A percentile compares a stretch with the other conserved stretches of the same genome.
phyloP scores from a whole-genome alignment of 2,888 invertebrate genomes.

The Drosophila rellima region DNA sequence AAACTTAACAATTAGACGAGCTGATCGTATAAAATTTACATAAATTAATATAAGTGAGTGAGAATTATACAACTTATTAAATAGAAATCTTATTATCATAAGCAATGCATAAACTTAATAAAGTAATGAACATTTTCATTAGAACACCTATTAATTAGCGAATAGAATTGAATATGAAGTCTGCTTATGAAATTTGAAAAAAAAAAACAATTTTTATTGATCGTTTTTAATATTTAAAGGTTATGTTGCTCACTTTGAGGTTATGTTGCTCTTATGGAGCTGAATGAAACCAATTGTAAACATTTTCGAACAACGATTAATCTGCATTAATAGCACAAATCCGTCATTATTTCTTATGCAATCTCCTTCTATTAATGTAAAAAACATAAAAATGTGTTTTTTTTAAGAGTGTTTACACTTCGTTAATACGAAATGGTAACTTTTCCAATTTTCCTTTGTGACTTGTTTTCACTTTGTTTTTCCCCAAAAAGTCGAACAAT shows the following conservation, averaged over 20 bases:
- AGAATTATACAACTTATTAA: neutral
- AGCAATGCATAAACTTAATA: neutral
- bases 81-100: neutral
- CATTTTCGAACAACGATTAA: neutral
- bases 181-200: too few species aligned
- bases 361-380: neutral
- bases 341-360: neutral
- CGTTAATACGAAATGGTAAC: constrained; percentile 3
- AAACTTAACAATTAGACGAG: neutral
- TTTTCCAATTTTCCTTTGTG: constrained; percentile 13
- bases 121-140: neutral
- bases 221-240: neutral
- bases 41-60: neutral
- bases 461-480: constrained; percentile 44
- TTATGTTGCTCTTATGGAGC: neutral
- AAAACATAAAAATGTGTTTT: constrained; percentile 3
- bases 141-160: too few species aligned
- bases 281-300: neutral
- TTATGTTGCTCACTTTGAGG: neutral
- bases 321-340: neutral
- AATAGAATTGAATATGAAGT: too few species aligned
- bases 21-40: neutral
- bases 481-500: constrained; percentile 38
- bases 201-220: neutral
- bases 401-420: constrained; percentile 13